phyloP scores from a whole-genome alignment of 2,888 invertebrate genomes.

The Mesorhabditis belari region DNA sequence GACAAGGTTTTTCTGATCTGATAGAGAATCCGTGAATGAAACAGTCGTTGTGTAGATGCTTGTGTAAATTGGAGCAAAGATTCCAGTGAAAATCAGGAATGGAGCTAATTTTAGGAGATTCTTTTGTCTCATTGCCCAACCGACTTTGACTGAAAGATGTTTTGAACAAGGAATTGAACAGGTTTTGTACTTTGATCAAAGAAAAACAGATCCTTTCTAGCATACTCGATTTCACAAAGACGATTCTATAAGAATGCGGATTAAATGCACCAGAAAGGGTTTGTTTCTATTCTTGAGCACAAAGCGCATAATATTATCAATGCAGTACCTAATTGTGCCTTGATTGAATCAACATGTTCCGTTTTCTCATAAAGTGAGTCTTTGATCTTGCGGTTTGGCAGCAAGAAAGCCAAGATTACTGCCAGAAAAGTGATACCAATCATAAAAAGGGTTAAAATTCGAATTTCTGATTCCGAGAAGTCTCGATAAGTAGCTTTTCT shows the following conservation, averaged over 20 bases:
- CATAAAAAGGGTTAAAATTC: background rate
- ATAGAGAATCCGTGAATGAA: conserved; percentile 14
- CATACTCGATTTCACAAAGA: too few relatives aligned
- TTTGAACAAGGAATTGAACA: too few relatives aligned
- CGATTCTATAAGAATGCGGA: too few relatives aligned
- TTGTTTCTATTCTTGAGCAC: too few relatives aligned
- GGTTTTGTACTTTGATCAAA: background rate
- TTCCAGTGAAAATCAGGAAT: background rate
- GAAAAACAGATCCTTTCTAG: background rate
- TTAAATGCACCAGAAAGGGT: too few relatives aligned
- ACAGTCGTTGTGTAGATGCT: conserved; percentile 28
- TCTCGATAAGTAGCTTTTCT: background rate
- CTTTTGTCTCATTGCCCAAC: background rate
- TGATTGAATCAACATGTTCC: background rate
- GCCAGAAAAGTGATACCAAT: background rate
- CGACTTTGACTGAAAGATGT: background rate
- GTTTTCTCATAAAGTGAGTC: background rate
- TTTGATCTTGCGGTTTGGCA: background rate
- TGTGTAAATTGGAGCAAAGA: conserved; percentile 7
- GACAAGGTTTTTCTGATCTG: background rate
- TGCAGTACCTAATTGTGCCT: background rate
- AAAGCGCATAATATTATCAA: too few relatives aligned
- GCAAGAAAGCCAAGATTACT: background rate
- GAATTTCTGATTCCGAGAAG: background rate
- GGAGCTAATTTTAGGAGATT: background rate